Conservation (phyloP, 1,140 invertebrate genomes). For the Listronotus oregonensis region DNA sequence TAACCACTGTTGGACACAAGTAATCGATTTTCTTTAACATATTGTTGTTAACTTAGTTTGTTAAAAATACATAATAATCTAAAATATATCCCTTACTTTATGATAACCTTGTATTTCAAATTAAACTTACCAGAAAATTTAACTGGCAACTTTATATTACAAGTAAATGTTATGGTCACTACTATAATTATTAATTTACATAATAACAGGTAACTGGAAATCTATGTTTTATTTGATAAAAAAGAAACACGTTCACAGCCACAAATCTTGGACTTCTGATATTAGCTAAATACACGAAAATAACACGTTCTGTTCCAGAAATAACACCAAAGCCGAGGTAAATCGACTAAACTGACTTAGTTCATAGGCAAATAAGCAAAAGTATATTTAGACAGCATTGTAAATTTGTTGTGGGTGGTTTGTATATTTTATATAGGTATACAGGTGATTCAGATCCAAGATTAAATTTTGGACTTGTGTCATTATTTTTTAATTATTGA, state of each 20-base stretch:
- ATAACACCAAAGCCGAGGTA: conserved; percentile 25
- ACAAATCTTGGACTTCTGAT: conserved; percentile 19
- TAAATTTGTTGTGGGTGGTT: conserved; percentile 31
- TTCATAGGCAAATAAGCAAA: conserved; percentile 25
- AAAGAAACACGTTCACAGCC: conserved; percentile 20
- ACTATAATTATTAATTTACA: no score
- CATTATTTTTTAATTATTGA: no score
- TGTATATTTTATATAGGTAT: conserved; percentile 12
- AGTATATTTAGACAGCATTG: conserved; percentile 32
- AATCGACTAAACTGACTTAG: conserved; percentile 25
- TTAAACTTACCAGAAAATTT: conserved; percentile 4
- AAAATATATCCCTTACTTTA: no score
- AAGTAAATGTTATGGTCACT: no score
- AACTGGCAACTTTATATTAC: neutral
- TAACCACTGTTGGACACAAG: no score
- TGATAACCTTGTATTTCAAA: no score
- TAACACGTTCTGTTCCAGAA: conserved; percentile 24
- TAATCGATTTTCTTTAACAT: no score
- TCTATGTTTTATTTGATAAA: neutral
- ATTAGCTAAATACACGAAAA: conserved; percentile 19
- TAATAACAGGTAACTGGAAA: no score
- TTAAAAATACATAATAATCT: no score
- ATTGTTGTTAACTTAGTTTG: no score
- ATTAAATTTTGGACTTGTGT: neutral
- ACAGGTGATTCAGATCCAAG: conserved; percentile 21